Conservation (phyloP, 2,797 vertebrate species). For the Lagorchestes hirsutus region DNA sequence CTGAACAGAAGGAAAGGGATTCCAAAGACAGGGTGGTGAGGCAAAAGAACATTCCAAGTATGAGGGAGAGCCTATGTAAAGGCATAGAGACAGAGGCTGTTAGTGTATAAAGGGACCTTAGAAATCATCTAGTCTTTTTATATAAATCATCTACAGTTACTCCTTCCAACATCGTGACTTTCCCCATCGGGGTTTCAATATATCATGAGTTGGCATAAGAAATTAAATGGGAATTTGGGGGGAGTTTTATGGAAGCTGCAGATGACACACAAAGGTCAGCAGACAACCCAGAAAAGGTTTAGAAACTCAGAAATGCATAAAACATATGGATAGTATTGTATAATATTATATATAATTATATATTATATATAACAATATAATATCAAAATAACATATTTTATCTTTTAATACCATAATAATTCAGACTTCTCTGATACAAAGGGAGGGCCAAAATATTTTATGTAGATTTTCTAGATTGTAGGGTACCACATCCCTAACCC, state of each 20-base stretch:
- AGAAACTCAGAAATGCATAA: neutral
- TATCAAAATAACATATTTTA: neutral
- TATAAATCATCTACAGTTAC: neutral
- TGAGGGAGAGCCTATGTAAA: neutral
- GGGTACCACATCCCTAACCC: neutral
- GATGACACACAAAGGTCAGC: neutral
- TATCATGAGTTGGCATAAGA: neutral
- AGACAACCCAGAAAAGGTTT: neutral
- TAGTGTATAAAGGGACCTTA: neutral
- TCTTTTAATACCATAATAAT: neutral
- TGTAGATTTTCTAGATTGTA: neutral
- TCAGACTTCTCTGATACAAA: neutral
- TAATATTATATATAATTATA: too few relatives aligned
- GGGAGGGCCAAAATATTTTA: neutral
- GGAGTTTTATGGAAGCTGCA: neutral
- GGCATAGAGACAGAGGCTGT: neutral
- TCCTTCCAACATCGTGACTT: neutral
- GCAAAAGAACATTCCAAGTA: neutral
- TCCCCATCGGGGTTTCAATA: neutral
- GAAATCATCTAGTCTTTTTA: neutral
- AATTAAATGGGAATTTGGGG: neutral
- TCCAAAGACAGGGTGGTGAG: neutral
- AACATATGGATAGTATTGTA: neutral
- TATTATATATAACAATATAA: too few relatives aligned
- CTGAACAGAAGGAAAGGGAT: neutral